phyloP scores from a whole-genome alignment of 2,797 vertebrate species.

The Leptatherina wallacei region DNA sequence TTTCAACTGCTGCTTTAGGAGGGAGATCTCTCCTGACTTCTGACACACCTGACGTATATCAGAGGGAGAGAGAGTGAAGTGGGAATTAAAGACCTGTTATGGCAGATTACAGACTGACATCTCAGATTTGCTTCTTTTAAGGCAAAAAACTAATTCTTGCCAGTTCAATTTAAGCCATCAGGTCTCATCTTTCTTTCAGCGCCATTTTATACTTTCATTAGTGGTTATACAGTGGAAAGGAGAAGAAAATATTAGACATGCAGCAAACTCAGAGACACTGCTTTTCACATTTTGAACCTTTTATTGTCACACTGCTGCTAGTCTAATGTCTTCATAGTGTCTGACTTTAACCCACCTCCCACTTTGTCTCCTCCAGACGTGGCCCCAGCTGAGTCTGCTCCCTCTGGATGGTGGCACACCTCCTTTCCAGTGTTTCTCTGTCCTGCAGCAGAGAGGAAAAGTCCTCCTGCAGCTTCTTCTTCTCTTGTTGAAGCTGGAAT shows the following conservation, averaged over 20 bases:
- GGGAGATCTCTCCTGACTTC: constrained; percentile 97
- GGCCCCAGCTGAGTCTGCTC: constrained; percentile 96
- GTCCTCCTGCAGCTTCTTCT: constrained; percentile 96
- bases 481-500: constrained; percentile 97
- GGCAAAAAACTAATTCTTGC: constrained; percentile 1
- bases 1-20: constrained; percentile 97
- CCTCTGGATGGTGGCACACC: constrained; percentile 92
- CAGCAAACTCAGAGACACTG: not conserved
- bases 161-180: constrained; percentile 6
- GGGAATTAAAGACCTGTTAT: not conserved
- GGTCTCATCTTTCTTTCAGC: constrained; percentile 1
- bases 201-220: constrained; percentile 17
- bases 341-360: constrained; percentile 87
- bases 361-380: constrained; percentile 96
- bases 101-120: constrained; percentile 7
- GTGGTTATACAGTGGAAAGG: constrained; percentile 2
- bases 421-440: constrained; percentile 90
- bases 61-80: not conserved
- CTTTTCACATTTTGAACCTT: not conserved
- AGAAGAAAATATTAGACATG: not conserved
- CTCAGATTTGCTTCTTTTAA: constrained; percentile 12
- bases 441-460: constrained; percentile 94
- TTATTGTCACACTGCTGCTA: not conserved
- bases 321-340: constrained; percentile 4
- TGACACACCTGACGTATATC: constrained; percentile 89